Evolutionary conservation across 2,888 invertebrate species (phyloP), one percentile per base, ranked within the genome.

Genomic region (Heliconius ismenius): DNA sequence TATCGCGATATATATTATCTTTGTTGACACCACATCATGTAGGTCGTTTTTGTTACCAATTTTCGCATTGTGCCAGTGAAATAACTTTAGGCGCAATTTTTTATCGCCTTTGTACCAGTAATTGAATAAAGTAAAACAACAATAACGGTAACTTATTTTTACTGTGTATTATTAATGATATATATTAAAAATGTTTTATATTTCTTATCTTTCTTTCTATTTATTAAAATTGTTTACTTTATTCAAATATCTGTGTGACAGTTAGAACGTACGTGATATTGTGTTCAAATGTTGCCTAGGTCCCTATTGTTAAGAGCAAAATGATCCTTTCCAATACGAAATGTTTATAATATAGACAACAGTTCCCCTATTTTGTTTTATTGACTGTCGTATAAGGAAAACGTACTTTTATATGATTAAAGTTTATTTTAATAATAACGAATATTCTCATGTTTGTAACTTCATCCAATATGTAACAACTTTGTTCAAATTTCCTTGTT

Each of bases 1-100:
- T 92, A 92, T 87, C 88, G 83, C 90, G 88, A 92, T 91, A 90
- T 89, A 90, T 90, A 92, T 92, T 92, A 92, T 92, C 90, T 91
- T 87, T 89, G 90, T 91, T 92, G 92, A 91, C 90, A 91, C 90
- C 90, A 86, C 88, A 90, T 92, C 91, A 89, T 91, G 89, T 89
- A 88, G 90, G 89, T 88, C 90, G 90, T 91, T 91, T 92, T 91
- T 91, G 89, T 91, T 87, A 84, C 86, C 88, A 89, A 91, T 90
- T 88, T 90, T 87, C 85, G 85, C 87, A 89, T 89, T 91, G 91
- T 91, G 88, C 86, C 85, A 86, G 86, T 84, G 86, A 86, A 88
- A 88, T 90, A 89, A 89, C 87, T 87, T 87, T 86, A 79, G 78
- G 75, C 80, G 80, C 79, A 79, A 82, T 81, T 83, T 82, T 80